Evolutionary conservation across 2,113 vertebrate species (phyloP).

Genomic region (Kryptolebias marmoratus): DNA sequence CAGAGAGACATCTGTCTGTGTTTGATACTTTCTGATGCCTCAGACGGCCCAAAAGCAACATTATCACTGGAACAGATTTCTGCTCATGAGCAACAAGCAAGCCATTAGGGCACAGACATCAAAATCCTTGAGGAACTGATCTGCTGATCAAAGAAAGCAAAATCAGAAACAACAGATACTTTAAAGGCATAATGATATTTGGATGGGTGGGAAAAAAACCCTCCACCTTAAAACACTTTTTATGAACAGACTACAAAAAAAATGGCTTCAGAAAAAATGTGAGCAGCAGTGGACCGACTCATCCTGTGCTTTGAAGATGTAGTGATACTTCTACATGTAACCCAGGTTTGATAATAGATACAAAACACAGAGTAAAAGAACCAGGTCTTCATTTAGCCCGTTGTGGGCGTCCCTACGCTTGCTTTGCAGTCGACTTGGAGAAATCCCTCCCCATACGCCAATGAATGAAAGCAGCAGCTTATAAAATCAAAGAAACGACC

Average conservation of each 20-base stretch:
- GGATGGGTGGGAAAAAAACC: not conserved
- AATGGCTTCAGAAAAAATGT: not conserved
- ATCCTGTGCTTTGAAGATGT: conserved; percentile 23
- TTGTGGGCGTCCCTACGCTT: conserved; percentile 40
- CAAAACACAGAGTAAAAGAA: conserved; percentile 46
- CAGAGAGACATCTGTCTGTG: no score
- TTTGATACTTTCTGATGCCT: no score
- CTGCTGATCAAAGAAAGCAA: no score
- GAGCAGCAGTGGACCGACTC: conserved; percentile 12
- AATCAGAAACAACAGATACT: not conserved
- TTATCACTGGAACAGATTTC: no score
- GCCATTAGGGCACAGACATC: no score
- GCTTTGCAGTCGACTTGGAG: conserved; percentile 37
- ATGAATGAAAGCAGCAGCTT: not conserved
- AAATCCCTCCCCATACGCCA: conserved; percentile 44
- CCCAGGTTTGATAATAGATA: conserved; percentile 43
- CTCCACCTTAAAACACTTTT: rapidly evolving
- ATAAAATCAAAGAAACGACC: no score
- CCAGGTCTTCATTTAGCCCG: conserved; percentile 28
- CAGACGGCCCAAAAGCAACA: no score
- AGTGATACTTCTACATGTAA: not conserved
- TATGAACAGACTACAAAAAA: not conserved
- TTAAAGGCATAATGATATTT: conserved; percentile 7
- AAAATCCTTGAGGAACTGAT: no score
- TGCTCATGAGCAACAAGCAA: no score